Evolutionary conservation across 1,140 invertebrate species (phyloP).

Genomic region (Odontomachus brunneus): DNA sequence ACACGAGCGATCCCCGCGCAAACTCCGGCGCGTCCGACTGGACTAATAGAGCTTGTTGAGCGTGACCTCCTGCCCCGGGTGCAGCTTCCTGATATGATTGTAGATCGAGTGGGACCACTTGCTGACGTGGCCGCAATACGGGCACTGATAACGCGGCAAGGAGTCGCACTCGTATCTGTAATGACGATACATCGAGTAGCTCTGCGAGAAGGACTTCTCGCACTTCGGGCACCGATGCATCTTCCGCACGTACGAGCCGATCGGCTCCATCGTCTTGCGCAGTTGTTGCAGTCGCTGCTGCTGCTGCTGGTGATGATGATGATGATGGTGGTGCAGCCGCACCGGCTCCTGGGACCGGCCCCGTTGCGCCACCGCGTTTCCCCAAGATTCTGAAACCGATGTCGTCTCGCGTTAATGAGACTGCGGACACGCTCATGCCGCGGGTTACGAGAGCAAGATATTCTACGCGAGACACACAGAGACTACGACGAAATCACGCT

Average conservation of each 20-base stretch:
- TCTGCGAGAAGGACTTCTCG: constrained; percentile 81
- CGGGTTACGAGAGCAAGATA: not conserved
- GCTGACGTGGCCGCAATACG: constrained; percentile 83
- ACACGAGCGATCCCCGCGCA: not conserved
- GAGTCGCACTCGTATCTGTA: constrained; percentile 90
- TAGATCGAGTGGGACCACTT: constrained; percentile 82
- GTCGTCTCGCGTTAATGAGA: constrained; percentile 44
- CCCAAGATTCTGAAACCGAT: constrained; percentile 74
- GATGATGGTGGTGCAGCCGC: not conserved
- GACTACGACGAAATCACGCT: not conserved
- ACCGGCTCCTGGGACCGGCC: not conserved
- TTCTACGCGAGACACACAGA: not conserved
- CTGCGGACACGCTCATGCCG: not conserved
- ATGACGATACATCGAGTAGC: constrained; percentile 88
- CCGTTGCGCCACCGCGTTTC: not conserved
- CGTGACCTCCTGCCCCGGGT: constrained; percentile 75
- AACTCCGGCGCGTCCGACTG: not conserved
- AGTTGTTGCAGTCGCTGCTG: constrained; percentile 14
- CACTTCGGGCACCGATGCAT: constrained; percentile 80
- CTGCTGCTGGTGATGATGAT: constrained; percentile 5
- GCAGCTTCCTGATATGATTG: constrained; percentile 80
- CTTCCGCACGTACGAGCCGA: constrained; percentile 57
- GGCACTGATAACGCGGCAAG: constrained; percentile 88
- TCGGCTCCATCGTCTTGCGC: constrained; percentile 7
- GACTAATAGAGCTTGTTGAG: constrained; percentile 72